A percentile compares a stretch with the other conserved stretches of the same genome.
These are phyloP conservation scores for Schlechtendalia chinensis DNA, from an alignment of 1,140 invertebrate genomes.

Conservation along the genomic window DNA sequence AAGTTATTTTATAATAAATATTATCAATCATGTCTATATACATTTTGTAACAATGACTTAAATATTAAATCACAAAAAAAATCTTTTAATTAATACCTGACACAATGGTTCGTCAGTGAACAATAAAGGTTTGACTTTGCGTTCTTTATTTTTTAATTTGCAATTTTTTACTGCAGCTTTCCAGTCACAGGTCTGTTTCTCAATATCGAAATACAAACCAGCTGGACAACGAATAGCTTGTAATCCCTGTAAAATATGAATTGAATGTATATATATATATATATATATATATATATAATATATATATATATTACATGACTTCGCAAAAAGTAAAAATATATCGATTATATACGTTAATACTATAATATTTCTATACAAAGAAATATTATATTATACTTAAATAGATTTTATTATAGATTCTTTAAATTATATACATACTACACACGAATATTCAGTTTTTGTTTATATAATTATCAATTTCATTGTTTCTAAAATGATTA, in stretches of 20 bases:
- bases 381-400: too few species aligned
- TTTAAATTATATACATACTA: neutral
- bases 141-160: constrained; percentile 85
- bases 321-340: too few species aligned
- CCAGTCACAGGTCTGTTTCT: constrained; percentile 95
- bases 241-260: constrained; percentile 66
- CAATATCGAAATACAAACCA: constrained; percentile 90
- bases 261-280: too few species aligned
- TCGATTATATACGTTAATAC: too few species aligned
- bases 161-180: constrained; percentile 91
- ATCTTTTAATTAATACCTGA: constrained; percentile 54
- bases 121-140: constrained; percentile 82
- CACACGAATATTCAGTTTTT: neutral
- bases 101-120: constrained; percentile 90
- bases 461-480: neutral
- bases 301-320: neutral
- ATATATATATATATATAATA: too few species aligned
- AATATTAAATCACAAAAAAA: neutral
- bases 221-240: constrained; percentile 91
- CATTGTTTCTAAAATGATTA: neutral
- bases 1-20: too few species aligned
- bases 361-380: neutral
- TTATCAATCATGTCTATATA: neutral
- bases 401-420: neutral
- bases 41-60: constrained; percentile 8